Base-by-base conservation (phyloP, 2,888 invertebrate species). In the Drosophila heteroneura region DNA sequence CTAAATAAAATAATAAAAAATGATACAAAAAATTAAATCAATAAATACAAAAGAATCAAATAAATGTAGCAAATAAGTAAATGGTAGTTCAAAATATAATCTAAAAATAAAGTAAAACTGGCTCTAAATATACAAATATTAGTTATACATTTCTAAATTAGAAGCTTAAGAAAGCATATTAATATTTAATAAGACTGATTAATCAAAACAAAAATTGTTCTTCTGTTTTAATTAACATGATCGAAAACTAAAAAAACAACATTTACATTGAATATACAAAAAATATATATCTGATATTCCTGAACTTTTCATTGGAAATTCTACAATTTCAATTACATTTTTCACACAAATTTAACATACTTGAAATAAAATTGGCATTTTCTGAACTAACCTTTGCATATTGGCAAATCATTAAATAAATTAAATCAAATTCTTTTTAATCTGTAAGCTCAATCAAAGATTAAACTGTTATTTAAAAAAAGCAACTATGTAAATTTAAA, bases 1-100 rank as follows among this genome's bases (percentile, higher is more conserved):
- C 92, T 92, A 89, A 74, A 85, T 16, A 47, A 47, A 47, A 26
- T 9, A 47, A 79, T 52, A 80, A 67, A 68, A 76, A 54, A 53
- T 52, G 41, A 71, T 16, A 57, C 70, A 56, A 70, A 41, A 58
- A 57, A 61, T 70, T 22, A 61, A 66, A 60, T 59, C 54, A 65
- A 62, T 39, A 44, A 56, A 65, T 49, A 32, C 51, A n/a, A 61
- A 73, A 62, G 10, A 61, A 53, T 22, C 4, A 69, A 65, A 52
- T 51, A 63, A 30, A 53, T 61, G n/a, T 22, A 70, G 26, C 7
- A 59, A 58, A 59, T 6, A 35, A 41, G n/a, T 22, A 41, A 22
- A 47, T 22, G 30, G 3, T 39, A 39, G 26, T 10, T 14, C 7
- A 51, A 53, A 28, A 33, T 47, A 5, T 0, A 1, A 33, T 32